Evolutionary conservation across 2,888 invertebrate genomes (phyloP).

Genomic region (Agrotis exclamationis): DNA sequence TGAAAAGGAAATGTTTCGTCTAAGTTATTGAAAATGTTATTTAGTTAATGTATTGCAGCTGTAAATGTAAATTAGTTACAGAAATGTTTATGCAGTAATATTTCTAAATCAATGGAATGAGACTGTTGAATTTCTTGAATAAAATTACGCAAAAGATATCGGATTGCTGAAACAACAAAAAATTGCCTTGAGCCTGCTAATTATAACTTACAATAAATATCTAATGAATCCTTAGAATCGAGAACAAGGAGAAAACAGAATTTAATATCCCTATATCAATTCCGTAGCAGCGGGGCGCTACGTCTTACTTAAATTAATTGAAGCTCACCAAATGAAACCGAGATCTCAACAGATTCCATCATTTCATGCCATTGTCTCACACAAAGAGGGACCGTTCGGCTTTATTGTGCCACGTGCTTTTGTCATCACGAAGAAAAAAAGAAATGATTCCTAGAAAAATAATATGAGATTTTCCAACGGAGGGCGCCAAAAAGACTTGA

Average conservation of each 20-base stretch:
- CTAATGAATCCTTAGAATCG: slow-evolving; percentile 53
- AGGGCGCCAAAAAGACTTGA: slow-evolving; percentile 72
- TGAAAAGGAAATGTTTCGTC: slow-evolving; percentile 1
- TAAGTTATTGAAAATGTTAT: background rate
- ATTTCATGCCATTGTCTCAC: slow-evolving; percentile 76
- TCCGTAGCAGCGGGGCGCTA: slow-evolving; percentile 59
- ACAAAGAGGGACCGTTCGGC: slow-evolving; percentile 76
- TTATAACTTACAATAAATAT: slow-evolving; percentile 52
- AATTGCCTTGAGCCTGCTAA: slow-evolving; percentile 33
- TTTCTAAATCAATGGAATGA: background rate
- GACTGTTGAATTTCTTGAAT: background rate
- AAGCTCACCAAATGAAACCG: slow-evolving; percentile 72
- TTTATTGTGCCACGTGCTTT: slow-evolving; percentile 79
- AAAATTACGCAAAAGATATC: background rate
- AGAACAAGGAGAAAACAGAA: slow-evolving; percentile 63
- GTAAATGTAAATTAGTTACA: background rate
- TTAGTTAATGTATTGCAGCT: background rate
- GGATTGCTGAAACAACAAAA: slow-evolving; percentile 7
- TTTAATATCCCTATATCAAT: slow-evolving; percentile 72
- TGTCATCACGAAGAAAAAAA: slow-evolving; percentile 73
- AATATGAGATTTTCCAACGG: slow-evolving; percentile 79
- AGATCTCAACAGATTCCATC: slow-evolving; percentile 69
- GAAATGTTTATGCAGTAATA: background rate
- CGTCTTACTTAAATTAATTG: slow-evolving; percentile 79
- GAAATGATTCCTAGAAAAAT: slow-evolving; percentile 76